Percentiles rank a stretch among this genome's conserved stretches.
These are phyloP conservation scores for Mythimna impura DNA, from an alignment of 2,888 invertebrate species.

Conservation along the genomic window DNA sequence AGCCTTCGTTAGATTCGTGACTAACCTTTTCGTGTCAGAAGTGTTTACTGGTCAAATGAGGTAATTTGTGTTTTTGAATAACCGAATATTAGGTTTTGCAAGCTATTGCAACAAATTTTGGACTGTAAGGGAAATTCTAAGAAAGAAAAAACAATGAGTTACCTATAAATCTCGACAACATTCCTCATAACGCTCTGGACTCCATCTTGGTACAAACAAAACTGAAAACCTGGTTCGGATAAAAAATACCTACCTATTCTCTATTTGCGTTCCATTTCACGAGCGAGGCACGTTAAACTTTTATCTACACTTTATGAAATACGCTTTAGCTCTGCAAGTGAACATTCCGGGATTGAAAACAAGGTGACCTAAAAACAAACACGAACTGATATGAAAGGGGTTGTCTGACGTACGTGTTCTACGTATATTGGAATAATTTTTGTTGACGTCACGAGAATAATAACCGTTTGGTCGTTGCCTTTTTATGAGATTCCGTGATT, in stretches of 20 bases:
- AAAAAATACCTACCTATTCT: constrained; percentile 18
- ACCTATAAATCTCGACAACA: neutral
- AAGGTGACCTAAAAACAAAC: constrained; percentile 62
- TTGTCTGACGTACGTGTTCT: constrained; percentile 40
- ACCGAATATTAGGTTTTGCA: constrained; percentile 1
- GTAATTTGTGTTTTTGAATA: constrained; percentile 15
- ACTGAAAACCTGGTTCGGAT: constrained; percentile 19
- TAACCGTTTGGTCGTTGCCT: constrained; percentile 9
- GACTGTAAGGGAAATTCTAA: neutral
- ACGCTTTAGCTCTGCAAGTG: constrained; percentile 48
- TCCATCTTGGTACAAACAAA: constrained; percentile 12
- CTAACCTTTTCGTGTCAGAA: constrained; percentile 30
- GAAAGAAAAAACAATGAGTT: neutral
- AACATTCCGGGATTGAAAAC: constrained; percentile 47
- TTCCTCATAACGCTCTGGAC: constrained; percentile 9
- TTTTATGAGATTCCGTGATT: constrained; percentile 31
- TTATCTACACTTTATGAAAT: constrained; percentile 52
- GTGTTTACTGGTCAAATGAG: constrained; percentile 20
- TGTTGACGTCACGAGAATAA: constrained; percentile 33
- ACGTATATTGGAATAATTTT: constrained; percentile 47
- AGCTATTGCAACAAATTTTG: neutral
- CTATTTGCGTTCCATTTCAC: constrained; percentile 51
- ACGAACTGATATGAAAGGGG: constrained; percentile 49
- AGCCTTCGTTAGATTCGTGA: constrained; percentile 36
- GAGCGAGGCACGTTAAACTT: constrained; percentile 48